These are phyloP conservation scores for Chionis minor DNA, from an alignment of 2,113 vertebrate species.

Conservation along the genomic window DNA sequence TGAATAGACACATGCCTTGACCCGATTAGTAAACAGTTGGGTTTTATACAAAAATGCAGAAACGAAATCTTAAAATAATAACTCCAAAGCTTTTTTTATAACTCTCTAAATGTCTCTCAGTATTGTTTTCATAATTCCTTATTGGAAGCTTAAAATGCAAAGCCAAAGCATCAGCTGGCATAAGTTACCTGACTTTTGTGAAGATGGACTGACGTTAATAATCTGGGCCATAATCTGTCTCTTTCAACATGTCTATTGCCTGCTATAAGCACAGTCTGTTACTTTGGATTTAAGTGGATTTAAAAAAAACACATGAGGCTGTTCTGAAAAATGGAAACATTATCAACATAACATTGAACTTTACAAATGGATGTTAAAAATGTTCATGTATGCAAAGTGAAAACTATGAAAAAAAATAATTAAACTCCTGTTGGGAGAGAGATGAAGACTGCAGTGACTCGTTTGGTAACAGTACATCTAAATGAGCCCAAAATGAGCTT, in stretches of 20 bases:
- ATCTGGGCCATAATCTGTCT: not conserved
- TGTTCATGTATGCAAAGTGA: not conserved
- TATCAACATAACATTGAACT: not conserved
- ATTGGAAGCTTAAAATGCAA: not conserved
- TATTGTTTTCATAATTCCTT: conserved; percentile 12
- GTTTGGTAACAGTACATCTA: not conserved
- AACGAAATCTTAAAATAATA: conserved; percentile 26
- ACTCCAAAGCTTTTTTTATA: not conserved
- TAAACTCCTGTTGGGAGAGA: not conserved
- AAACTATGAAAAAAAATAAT: not conserved
- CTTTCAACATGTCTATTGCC: not conserved
- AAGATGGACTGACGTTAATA: not conserved
- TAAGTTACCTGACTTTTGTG: not conserved
- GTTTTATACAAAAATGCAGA: conserved; percentile 1
- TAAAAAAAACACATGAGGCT: not conserved
- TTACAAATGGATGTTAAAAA: not conserved
- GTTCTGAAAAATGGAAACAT: not conserved
- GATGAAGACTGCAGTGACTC: not conserved
- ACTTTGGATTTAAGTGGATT: not conserved
- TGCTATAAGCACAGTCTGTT: not conserved
- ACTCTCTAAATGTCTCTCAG: not conserved
- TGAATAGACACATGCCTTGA: conserved; percentile 12
- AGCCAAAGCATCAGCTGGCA: not conserved
- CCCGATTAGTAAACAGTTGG: conserved; percentile 36
- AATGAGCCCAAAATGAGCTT: not conserved